Evolutionary conservation across 2,888 invertebrate genomes (phyloP).

Genomic region (Pristionchus mayeri): DNA sequence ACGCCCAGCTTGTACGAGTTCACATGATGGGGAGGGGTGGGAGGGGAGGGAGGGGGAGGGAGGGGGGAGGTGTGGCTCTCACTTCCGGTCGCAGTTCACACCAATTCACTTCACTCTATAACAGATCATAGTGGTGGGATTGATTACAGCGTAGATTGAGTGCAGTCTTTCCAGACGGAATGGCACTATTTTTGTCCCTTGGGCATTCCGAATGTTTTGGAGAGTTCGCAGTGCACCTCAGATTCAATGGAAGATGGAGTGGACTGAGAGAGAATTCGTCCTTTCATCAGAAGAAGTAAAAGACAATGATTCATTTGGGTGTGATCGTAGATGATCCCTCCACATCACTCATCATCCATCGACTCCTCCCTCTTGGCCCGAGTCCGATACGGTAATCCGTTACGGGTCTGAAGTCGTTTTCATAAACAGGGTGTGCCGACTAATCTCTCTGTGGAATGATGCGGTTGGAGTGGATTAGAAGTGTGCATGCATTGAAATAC

Average conservation of each 20-base stretch:
- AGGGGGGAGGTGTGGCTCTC: not conserved
- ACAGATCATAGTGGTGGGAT: not conserved
- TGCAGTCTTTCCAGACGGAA: conserved; percentile 14
- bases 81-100: not conserved
- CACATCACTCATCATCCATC: not conserved
- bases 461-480: not conserved
- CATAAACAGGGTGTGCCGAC: not conserved
- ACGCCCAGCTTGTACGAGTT: not conserved
- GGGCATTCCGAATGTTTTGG: conserved; percentile 8
- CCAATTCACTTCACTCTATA: not conserved
- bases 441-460: not conserved
- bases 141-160: not conserved
- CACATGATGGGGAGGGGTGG: not conserved
- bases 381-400: not conserved
- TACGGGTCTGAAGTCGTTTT: not conserved
- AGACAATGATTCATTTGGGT: not conserved
- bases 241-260: not conserved
- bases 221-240: not conserved
- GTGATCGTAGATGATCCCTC: not conserved
- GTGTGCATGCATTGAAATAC: not conserved
- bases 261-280: not conserved
- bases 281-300: no score
- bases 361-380: not conserved
- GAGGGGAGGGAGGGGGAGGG: not conserved
- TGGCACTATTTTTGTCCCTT: not conserved